These are phyloP conservation scores for Antheraea yamamai DNA, from an alignment of 2,888 invertebrate species.

Conservation along the genomic window DNA sequence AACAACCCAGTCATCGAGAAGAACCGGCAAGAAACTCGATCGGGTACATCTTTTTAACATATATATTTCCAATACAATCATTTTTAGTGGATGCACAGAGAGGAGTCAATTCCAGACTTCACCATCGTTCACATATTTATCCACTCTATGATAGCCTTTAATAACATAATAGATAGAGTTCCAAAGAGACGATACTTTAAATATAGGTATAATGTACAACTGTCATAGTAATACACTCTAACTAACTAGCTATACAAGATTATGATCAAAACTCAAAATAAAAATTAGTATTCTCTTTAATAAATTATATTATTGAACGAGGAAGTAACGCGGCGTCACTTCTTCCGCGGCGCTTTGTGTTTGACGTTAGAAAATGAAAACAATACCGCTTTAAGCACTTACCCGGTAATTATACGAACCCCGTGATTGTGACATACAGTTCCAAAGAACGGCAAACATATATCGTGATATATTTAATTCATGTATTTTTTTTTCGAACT, in stretches of 20 bases:
- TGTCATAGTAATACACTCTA: neutral
- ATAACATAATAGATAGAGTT: too few relatives aligned
- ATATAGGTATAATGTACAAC: too few relatives aligned
- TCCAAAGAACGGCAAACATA: neutral
- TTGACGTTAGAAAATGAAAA: constrained; percentile 58
- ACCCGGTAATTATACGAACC: constrained; percentile 48
- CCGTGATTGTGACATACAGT: constrained; percentile 20
- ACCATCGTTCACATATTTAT: too few relatives aligned
- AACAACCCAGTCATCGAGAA: too few relatives aligned
- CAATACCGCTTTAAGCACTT: constrained; percentile 50
- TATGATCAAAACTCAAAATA: neutral
- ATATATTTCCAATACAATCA: too few relatives aligned
- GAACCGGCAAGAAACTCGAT: too few relatives aligned
- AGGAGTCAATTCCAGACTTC: too few relatives aligned
- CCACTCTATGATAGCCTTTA: too few relatives aligned
- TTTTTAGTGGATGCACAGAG: too few relatives aligned
- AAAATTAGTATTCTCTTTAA: neutral
- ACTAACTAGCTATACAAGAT: neutral
- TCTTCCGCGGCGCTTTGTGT: constrained; percentile 32
- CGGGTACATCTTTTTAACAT: too few relatives aligned
- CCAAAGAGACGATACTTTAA: too few relatives aligned
- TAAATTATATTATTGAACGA: constrained; percentile 1
- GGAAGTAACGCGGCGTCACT: constrained; percentile 11
- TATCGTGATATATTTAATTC: neutral
- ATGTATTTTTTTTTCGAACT: too few relatives aligned